A percentile compares a stretch with the other conserved stretches of the same genome.
Evolutionary conservation across 2,888 invertebrate genomes (phyloP).

Genomic region (Patella ulyssiponensis): DNA sequence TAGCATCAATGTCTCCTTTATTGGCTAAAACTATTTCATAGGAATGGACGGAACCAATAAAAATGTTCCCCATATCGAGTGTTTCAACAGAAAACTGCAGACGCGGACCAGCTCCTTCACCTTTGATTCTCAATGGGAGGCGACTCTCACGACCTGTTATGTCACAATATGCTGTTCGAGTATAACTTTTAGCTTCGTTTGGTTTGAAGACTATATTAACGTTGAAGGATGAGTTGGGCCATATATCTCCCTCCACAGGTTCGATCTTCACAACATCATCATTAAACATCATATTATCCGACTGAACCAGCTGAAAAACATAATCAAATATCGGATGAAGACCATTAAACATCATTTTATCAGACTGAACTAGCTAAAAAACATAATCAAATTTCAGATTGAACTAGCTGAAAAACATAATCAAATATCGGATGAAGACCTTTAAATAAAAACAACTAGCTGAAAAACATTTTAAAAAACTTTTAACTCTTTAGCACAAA

Average conservation of each 20-base stretch:
- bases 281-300: constrained; percentile 66
- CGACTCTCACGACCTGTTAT: constrained; percentile 71
- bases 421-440: background rate
- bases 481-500: no score
- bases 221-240: constrained; percentile 71
- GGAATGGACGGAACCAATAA: constrained; percentile 69
- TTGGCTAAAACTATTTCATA: constrained; percentile 72
- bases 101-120: constrained; percentile 71
- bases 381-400: no score
- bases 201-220: constrained; percentile 71
- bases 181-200: constrained; percentile 67
- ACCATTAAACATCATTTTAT: no score
- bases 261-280: constrained; percentile 71
- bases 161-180: constrained; percentile 70
- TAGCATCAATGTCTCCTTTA: constrained; percentile 72
- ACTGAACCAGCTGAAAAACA: constrained; percentile 58
- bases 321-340: background rate
- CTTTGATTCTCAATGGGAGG: constrained; percentile 68
- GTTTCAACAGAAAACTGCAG: constrained; percentile 69
- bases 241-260: constrained; percentile 71
- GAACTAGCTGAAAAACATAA: background rate
- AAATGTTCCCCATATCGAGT: constrained; percentile 72
- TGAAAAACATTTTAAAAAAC: no score
- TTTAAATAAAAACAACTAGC: background rate
- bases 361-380: no score